phyloP scores from a whole-genome alignment of 1,140 invertebrate genomes.

The Pantala flavescens region DNA sequence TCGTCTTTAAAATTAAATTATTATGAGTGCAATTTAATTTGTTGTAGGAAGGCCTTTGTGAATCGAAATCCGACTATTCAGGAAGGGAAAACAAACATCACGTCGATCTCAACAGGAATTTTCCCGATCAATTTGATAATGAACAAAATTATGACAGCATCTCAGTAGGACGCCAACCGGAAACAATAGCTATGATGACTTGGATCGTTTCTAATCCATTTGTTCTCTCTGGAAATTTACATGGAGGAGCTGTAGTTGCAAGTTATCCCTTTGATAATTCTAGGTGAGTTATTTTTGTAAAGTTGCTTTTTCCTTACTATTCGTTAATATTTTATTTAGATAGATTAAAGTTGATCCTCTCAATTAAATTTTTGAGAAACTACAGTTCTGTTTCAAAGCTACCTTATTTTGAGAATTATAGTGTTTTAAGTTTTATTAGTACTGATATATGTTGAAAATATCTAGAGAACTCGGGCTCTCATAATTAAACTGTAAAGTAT shows the following conservation, averaged over 20 bases:
- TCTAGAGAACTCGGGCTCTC: no score
- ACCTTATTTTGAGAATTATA: no score
- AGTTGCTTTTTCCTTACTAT: not conserved
- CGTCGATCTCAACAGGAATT: conserved; percentile 77
- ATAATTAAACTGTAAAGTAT: no score
- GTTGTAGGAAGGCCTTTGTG: conserved; percentile 66
- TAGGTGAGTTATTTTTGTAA: conserved; percentile 38
- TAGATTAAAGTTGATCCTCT: not conserved
- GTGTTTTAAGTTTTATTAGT: no score
- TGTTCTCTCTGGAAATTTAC: conserved; percentile 82
- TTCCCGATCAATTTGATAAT: conserved; percentile 71
- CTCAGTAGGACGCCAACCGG: conserved; percentile 57
- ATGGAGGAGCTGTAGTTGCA: conserved; percentile 83
- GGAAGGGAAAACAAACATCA: conserved; percentile 70
- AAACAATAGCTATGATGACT: conserved; percentile 83
- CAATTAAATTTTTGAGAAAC: not conserved
- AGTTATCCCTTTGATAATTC: conserved; percentile 83
- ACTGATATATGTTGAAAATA: no score
- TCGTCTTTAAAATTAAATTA: not conserved
- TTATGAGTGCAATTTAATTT: no score
- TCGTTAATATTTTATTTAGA: not conserved
- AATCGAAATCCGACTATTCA: conserved; percentile 48
- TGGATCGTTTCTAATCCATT: conserved; percentile 79
- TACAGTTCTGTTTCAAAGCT: no score
- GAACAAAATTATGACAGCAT: conserved; percentile 20